Percentiles rank a stretch among this genome's conserved stretches.
phyloP scores from a whole-genome alignment of 2,888 invertebrate genomes.

The Tenthredo livida region DNA sequence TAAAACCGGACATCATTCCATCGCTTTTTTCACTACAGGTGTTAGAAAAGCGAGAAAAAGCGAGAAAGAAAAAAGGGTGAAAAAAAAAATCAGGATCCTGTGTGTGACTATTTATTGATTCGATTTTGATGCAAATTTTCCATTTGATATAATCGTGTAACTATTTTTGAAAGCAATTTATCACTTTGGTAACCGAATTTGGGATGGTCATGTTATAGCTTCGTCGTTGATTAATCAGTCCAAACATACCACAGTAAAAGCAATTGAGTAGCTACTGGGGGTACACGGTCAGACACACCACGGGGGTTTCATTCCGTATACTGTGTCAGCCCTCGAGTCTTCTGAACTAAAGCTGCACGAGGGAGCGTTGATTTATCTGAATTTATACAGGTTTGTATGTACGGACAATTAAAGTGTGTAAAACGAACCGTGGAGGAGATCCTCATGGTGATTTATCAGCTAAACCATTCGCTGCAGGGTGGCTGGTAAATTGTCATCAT shows the following conservation, averaged over 20 bases:
- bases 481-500: neutral
- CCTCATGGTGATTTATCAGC: constrained; percentile 1
- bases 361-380: constrained; percentile 8
- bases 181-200: too few relatives aligned
- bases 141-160: too few relatives aligned
- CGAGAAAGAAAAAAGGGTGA: neutral
- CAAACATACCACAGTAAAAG: neutral
- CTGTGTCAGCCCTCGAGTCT: constrained; percentile 23
- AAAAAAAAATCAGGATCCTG: neutral
- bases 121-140: too few relatives aligned
- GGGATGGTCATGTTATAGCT: neutral
- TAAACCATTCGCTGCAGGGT: neutral
- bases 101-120: too few relatives aligned
- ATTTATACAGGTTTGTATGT: constrained; percentile 5
- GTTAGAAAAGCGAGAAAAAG: neutral
- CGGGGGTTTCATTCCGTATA: neutral
- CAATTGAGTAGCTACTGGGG: neutral
- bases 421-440: neutral
- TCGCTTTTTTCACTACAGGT: neutral
- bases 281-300: neutral
- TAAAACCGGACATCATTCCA: constrained; percentile 7
- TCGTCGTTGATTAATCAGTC: neutral
- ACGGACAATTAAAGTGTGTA: neutral
- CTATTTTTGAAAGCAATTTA: too few relatives aligned
- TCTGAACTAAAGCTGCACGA: neutral